Base-by-base conservation (phyloP, 2,888 invertebrate genomes). In the Sialis lutaria region DNA sequence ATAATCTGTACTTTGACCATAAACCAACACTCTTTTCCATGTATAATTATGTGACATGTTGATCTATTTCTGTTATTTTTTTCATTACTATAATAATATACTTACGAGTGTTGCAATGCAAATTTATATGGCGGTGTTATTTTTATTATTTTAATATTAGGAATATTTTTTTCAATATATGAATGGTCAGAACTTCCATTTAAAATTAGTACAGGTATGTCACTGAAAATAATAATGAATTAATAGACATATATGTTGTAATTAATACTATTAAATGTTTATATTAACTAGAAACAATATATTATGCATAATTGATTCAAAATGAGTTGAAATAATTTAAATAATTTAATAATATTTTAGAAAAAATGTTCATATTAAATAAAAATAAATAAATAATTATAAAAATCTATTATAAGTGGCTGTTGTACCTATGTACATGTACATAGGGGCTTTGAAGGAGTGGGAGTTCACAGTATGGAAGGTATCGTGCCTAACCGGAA, bases 81-180 rank as follows among this genome's bases (percentile, higher is more conserved):
- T 31, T 6, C 13, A 10, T 33, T 33, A 39, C 34, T 50, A 37
- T 44, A 45, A 37, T 44, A 45, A 34, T 30, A 48, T 46, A 69
- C 78, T 72, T 65, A 84, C 81, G 89, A 84, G 60, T 92, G 92
- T 63, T 92, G 91, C 45, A 81, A 84, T 4, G 90, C 87, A 62
- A 82, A 91, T 0, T 82, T 77, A 49, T 82, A 82, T 0, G 78
- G 75, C 73, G 89, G 77, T 53, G 74, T 72, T 0, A 89, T 77
- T 58, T 73, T 68, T 48, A 80, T 72, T 0, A 79, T 71, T 32
- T 74, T 79, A 0, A 86, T 73, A 54, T 82, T 71, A 0, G 80
- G 79, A 40, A 67, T 57, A 48, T 61, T 61, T 49, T 75, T 75
- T 53, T 74, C 69, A 54, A 70, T 67, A 33, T 63, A 70, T 31